phyloP scores from a whole-genome alignment of 1,140 invertebrate genomes.

The Drosophila mauritiana region DNA sequence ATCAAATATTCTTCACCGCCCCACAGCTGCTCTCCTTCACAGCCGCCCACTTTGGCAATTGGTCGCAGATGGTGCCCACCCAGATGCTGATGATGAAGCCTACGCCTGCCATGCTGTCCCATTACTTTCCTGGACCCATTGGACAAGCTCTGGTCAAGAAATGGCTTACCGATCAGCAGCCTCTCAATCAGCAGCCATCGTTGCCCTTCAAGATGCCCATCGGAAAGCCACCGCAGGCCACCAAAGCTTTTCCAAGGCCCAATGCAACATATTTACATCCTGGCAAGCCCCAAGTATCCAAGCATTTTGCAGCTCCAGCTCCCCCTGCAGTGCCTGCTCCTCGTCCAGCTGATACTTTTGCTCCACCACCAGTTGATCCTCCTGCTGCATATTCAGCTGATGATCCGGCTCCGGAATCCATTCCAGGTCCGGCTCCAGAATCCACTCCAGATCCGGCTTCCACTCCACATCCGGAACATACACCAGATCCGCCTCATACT shows the following conservation, averaged over 20 bases:
- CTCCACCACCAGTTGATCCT: no score
- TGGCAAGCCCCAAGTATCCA: no score
- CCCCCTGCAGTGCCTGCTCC: no score
- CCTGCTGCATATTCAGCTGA: no score
- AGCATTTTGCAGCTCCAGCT: no score
- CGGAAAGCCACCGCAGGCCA: not conserved
- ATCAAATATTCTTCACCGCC: not conserved
- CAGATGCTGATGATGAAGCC: not conserved
- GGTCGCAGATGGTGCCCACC: not conserved
- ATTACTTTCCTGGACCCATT: not conserved
- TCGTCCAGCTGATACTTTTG: no score
- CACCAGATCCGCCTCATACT: no score
- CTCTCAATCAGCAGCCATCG: not conserved
- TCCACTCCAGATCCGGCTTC: not conserved
- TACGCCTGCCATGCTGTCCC: not conserved
- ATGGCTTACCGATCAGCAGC: not conserved
- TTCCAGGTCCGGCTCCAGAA: no score
- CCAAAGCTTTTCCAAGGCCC: not conserved
- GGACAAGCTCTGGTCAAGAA: not conserved
- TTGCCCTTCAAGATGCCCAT: not conserved
- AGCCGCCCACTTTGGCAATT: not conserved
- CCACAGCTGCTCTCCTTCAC: conserved; percentile 14
- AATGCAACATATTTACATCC: not conserved
- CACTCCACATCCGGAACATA: no score
- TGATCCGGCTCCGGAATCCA: no score